Base-by-base conservation (phyloP, 2,113 vertebrate genomes). In the Poeciliopsis turrubarensis region DNA sequence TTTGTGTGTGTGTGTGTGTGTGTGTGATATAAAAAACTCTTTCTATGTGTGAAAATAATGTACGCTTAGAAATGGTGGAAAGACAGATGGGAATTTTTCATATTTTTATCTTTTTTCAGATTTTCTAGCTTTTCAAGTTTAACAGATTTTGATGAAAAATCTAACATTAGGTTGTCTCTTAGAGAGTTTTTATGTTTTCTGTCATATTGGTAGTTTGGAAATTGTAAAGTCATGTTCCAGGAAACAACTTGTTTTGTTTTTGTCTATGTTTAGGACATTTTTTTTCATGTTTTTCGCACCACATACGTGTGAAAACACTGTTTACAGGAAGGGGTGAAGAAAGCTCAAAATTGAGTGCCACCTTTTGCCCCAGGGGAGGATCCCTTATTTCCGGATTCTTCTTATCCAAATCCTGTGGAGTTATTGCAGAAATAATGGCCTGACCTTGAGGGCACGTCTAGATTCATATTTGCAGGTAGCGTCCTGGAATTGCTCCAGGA, bases 391-490 rank as follows among this genome's bases (percentile, higher is more conserved):
- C 79, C 65, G n/a, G 67, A 14, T 79, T 61, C 41, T 73, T 68
- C 79, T 72, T 60, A 60, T 77, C 60, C 47, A 75, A 82, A 79
- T 84, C 65, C n/a, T 73, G 62, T 70, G 34, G 68, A 82, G 78
- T 83, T 81, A 78, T 82, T 73, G 57, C 62, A 89, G 75, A 77
- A 84, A 65, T 83, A 87, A 89, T 79, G 32, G 73, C 47, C 63
- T 44, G 71, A 64, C 77, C 90, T 85, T 22, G 0, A 14, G 80
- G 89, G 78, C 87, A 77, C 15, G 80, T 89, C 88, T 60, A 15
- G 31, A 80, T 80, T 82, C 87, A 87, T 90, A 80, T 90, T 78
- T 77, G 72, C 86, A 54, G 76, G 79, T 26, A 7, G 60, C 54
- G 34, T 41, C 69, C 73, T 67, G 34, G 72, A 86, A 78, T 80